These are phyloP conservation scores for Drosophila sturtevanti DNA, from an alignment of 1,140 invertebrate genomes.

Conservation along the genomic window DNA sequence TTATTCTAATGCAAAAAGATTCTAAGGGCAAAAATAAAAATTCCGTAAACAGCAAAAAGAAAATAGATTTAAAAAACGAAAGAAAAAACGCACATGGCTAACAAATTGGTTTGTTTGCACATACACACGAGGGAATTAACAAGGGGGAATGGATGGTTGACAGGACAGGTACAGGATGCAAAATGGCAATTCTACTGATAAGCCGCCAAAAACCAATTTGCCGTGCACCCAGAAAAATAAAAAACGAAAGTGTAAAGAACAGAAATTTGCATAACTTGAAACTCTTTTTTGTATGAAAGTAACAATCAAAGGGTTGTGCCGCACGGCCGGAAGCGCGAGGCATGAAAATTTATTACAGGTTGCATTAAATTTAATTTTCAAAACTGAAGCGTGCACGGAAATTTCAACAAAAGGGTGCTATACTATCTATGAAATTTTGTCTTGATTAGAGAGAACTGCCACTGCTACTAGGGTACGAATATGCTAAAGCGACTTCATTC, in stretches of 20 bases:
- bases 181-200: constrained; percentile 52
- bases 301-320: constrained; percentile 67
- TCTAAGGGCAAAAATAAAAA: constrained; percentile 42
- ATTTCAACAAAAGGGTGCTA: constrained; percentile 13
- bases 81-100: constrained; percentile 32
- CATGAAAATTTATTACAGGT: constrained; percentile 81
- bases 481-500: too few species aligned
- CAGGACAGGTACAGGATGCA: constrained; percentile 42
- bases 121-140: constrained; percentile 66
- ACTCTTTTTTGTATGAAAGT: background rate
- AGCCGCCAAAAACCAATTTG: constrained; percentile 62
- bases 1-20: constrained; percentile 61
- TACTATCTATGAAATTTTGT: background rate
- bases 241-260: background rate
- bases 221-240: background rate
- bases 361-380: constrained; percentile 78
- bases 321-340: constrained; percentile 61
- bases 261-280: constrained; percentile 66
- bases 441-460: background rate
- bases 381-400: constrained; percentile 54
- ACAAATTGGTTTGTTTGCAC: constrained; percentile 69
- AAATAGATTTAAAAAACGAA: constrained; percentile 15
- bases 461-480: too few species aligned
- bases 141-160: constrained; percentile 7
- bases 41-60: constrained; percentile 18